Evolutionary conservation across 2,888 invertebrate genomes (phyloP), one percentile per base, ranked within the genome.

Genomic region (Archips crataeganus): DNA sequence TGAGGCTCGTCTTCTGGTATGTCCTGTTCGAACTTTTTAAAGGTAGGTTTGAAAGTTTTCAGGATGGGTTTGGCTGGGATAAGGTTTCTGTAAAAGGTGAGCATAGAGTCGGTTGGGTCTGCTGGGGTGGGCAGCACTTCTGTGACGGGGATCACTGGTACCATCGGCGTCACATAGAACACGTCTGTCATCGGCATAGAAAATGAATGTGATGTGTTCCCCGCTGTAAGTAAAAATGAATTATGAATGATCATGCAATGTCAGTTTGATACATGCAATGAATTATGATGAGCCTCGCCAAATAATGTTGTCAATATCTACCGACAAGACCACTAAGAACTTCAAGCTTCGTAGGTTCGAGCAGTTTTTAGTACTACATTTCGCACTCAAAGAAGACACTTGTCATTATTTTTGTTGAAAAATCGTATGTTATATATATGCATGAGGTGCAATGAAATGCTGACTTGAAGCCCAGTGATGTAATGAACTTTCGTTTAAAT

Each of bases 161-260:
- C 77, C 62, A 88, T 77, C 71, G 90, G 89, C 74, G 91, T 92
- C 79, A 90, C 89, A 83, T 87, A 90, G 79, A 87, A 89, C 61
- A 77, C 62, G 79, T 84, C 82, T 68, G 82, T 75, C 77, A 77
- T 82, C 77, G 86, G 83, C 80, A 86, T 84, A 77, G 76, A 81
- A 83, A 85, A 82, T 80, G 82, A 79, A 77, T 85, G 80, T 79
- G 81, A 82, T 79, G 79, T 77, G 78, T 82, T 85, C 85, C 83
- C 89, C 84, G 88, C 92, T 93, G 93, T 79, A 93, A 93, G 89
- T 85, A 92, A 90, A 87, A 91, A 91, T 85, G 85, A 71, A 76
- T 81, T 76, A 75, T 75, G 75, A 73, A 69, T 73, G 70, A 69
- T 68, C 23, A 63, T 73, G 68, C 63, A 49, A 39, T 51, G 11